Percentiles rank a stretch among this genome's conserved stretches.
Conservation (phyloP, 2,888 invertebrate genomes). For the Atrina japonica region DNA sequence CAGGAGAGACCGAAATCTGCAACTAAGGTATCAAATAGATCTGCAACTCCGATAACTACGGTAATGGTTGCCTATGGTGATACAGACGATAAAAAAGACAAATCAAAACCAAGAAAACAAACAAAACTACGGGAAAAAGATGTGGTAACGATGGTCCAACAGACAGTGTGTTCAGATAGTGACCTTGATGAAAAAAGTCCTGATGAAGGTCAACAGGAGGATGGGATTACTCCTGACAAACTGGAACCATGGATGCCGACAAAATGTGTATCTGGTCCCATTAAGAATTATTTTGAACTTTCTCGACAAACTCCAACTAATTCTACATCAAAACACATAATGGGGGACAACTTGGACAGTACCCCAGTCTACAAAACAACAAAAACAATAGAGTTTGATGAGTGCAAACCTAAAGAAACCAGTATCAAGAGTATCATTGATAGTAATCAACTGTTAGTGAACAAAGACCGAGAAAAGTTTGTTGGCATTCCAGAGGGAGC, state of each 20-base stretch:
- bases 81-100: constrained; percentile 41
- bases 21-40: constrained; percentile 46
- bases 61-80: constrained; percentile 63
- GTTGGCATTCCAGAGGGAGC: constrained; percentile 10
- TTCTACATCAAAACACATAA: constrained; percentile 1
- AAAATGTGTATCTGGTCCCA: constrained; percentile 56
- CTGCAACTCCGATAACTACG: constrained; percentile 51
- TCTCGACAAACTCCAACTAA: constrained; percentile 43
- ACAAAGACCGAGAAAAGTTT: constrained; percentile 36
- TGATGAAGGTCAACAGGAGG: constrained; percentile 18
- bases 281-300: constrained; percentile 62
- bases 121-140: constrained; percentile 52
- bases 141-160: constrained; percentile 61
- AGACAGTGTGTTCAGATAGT: constrained; percentile 46
- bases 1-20: constrained; percentile 40
- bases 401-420: constrained; percentile 55
- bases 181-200: constrained; percentile 33
- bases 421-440: constrained; percentile 55
- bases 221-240: constrained; percentile 34
- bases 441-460: constrained; percentile 44
- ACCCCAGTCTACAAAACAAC: constrained; percentile 62
- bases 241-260: constrained; percentile 47
- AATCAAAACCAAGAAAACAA: constrained; percentile 33
- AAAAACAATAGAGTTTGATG: constrained; percentile 60
- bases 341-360: too few species aligned